A percentile compares a stretch with the other conserved stretches of the same genome.
These are phyloP conservation scores for Actinopyga echinites DNA, from an alignment of 53 echinoderm and acorn worm species.

Conservation along the genomic window DNA sequence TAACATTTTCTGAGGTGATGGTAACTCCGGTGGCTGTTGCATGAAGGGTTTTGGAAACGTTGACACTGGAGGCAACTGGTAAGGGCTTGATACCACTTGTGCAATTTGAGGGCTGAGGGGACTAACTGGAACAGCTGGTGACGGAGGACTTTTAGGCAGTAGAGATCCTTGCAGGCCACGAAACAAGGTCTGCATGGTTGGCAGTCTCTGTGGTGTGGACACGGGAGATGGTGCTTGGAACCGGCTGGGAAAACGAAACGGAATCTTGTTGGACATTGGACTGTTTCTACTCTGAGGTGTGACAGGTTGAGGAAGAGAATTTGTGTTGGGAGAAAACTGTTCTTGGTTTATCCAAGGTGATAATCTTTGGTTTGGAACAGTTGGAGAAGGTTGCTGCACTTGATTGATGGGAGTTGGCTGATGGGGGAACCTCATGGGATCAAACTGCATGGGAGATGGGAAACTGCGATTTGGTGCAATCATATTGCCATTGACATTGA, in stretches of 20 bases:
- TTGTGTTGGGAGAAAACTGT: not conserved
- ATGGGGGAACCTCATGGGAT: slow-evolving; percentile 45
- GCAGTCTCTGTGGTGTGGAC: slow-evolving; percentile 50
- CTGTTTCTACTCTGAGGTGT: slow-evolving; percentile 25
- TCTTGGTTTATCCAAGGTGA: slow-evolving; percentile 32
- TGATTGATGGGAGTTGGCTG: slow-evolving; percentile 47
- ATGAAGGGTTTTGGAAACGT: not conserved
- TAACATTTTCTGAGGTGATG: not conserved
- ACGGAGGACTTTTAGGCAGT: slow-evolving; percentile 28
- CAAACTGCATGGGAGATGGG: slow-evolving; percentile 5
- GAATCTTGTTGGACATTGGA: slow-evolving; percentile 18
- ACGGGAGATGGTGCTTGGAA: slow-evolving; percentile 27
- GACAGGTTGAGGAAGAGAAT: not conserved
- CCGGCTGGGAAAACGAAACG: slow-evolving; percentile 26
- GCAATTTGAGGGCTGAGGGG: slow-evolving; percentile 6
- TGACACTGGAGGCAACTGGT: not conserved
- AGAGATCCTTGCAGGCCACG: slow-evolving; percentile 3
- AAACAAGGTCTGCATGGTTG: slow-evolving; percentile 40
- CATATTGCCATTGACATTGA: not conserved
- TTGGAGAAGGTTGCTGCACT: slow-evolving; percentile 20
- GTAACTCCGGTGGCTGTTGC: not conserved
- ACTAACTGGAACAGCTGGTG: slow-evolving; percentile 25
- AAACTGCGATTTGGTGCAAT: not conserved
- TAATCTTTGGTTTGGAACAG: slow-evolving; percentile 37
- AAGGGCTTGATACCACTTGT: not conserved